Conservation (phyloP, 2,113 vertebrate species). For the Bagarius yarrelli region DNA sequence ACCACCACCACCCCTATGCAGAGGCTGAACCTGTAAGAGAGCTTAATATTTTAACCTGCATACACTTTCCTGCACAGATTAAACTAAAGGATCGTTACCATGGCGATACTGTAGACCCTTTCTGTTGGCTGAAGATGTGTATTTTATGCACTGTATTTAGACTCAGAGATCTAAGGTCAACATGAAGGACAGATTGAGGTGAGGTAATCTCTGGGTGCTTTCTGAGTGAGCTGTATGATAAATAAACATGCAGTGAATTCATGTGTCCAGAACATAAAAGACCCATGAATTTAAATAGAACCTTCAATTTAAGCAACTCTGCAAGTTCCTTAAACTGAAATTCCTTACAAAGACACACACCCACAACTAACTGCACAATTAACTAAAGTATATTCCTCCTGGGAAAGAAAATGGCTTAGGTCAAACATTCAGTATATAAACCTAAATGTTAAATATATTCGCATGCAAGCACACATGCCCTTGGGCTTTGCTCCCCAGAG, state of each 20-base stretch:
- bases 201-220: constrained; percentile 16
- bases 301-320: constrained; percentile 18
- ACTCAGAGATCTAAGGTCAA: constrained; percentile 27
- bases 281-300: constrained; percentile 45
- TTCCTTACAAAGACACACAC: neutral
- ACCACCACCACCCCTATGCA: too few relatives aligned
- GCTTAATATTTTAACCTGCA: constrained; percentile 15
- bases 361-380: neutral
- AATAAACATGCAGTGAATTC: constrained; percentile 34
- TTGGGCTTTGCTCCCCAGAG: neutral
- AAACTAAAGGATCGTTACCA: constrained; percentile 43
- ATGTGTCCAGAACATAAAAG: constrained; percentile 39
- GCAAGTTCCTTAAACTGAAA: constrained; percentile 1
- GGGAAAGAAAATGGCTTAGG: neutral
- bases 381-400: neutral
- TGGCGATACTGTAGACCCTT: constrained; percentile 36
- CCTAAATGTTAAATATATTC: constrained; percentile 7
- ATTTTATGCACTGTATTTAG: constrained; percentile 32
- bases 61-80: constrained; percentile 19
- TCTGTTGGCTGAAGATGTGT: constrained; percentile 23
- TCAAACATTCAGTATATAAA: neutral
- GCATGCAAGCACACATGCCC: neutral
- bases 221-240: constrained; percentile 13
- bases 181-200: constrained; percentile 16
- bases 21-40: constrained; percentile 7